Conservation (phyloP, 2,113 vertebrate genomes). For the Callorhinus ursinus region DNA sequence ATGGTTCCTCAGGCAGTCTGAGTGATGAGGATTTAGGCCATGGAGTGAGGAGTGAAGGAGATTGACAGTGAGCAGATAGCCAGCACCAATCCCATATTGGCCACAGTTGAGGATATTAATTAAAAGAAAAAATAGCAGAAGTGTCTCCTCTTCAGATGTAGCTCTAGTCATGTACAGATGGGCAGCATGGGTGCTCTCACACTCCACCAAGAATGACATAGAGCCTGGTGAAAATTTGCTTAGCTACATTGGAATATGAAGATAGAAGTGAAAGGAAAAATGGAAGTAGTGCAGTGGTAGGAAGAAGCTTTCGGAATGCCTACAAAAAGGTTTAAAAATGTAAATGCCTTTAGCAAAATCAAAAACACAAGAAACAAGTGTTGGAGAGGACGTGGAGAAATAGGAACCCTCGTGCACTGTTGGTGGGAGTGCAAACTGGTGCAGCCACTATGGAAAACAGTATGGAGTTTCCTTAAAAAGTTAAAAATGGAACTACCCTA, state of each 20-base stretch:
- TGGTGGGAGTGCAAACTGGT: background rate
- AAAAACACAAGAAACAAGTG: background rate
- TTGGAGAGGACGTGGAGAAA: background rate
- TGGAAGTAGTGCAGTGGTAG: background rate
- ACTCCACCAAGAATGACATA: background rate
- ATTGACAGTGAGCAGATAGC: background rate
- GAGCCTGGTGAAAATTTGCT: background rate
- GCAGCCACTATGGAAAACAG: background rate
- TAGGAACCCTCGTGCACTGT: background rate
- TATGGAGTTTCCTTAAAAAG: background rate
- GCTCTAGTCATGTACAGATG: background rate
- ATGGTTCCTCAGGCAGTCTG: background rate
- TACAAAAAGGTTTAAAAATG: background rate
- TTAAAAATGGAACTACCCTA: background rate
- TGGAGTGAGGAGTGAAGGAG: rapidly evolving
- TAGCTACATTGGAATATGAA: background rate
- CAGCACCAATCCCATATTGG: background rate
- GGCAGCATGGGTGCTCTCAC: background rate
- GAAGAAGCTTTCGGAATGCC: background rate
- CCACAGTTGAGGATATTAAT: background rate
- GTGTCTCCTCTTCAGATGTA: background rate
- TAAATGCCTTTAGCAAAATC: background rate
- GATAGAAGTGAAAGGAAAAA: background rate
- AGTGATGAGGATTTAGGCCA: background rate
- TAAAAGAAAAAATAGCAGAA: background rate